Evolutionary conservation across 2,888 invertebrate species (phyloP), one percentile per base, ranked within the genome.

Genomic region (Paralinhomoeus sp.): DNA sequence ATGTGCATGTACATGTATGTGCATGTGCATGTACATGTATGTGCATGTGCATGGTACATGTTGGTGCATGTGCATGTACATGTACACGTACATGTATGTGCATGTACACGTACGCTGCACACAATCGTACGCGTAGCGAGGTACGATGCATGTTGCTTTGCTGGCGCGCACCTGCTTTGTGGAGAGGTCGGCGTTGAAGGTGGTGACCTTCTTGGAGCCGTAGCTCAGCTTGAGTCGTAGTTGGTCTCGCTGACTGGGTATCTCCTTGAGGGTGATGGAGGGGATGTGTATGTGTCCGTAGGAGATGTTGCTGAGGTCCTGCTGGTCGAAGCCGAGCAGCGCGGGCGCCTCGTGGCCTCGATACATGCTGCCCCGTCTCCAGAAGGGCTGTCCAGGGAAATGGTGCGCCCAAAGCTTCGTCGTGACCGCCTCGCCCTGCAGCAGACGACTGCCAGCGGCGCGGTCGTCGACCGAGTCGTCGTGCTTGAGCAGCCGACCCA

Each of bases 401-500:
- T 57, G 54, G 17, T 56, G 53, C 31, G 50, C 52, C 68, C 68
- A 68, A n/a, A 67, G 49, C 35, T 64, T 58, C 31, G 65, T 57
- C 0, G 68, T 68, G 31, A 60, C 51, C 20, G 54, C 53, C 49
- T 69, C 67, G 7, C 65, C 64, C 44, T 58, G 56, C 39, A 58
- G 53, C 38, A 68, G 54, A 50, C 62, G 66, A 41, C 66, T 66
- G 24, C 63, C 62, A 17, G 59, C 55, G n/a, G 54, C 52, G 31
- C 68, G 54, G 48, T 69, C 67, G 48, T 62, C 66, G 24, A 67
- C 62, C 3, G 64, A 57, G 49, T 68, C 67, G 51, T 68, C 67
- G 51, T 68, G 68, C 48, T 64, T 64, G 45, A 68, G 60, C 35
- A 67, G 50, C 34, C 57, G 45, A 9, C 57, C 56, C 37, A 57